A percentile compares a stretch with the other conserved stretches of the same genome.
Conservation (phyloP, 2,113 vertebrate species). For the Gulo gulo region DNA sequence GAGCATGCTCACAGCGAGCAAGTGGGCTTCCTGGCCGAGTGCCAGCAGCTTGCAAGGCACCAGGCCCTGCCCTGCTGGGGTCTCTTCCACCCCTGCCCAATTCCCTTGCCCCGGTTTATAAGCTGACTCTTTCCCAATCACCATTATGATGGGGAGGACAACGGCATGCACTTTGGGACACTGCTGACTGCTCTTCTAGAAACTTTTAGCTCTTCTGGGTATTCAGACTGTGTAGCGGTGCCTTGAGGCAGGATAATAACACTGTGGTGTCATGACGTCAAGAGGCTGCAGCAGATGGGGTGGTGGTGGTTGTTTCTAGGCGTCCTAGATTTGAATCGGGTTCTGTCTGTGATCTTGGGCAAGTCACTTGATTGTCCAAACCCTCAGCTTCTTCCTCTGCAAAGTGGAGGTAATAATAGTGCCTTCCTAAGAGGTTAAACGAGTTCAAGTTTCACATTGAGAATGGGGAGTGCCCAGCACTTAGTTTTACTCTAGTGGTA, state of each 20-base stretch:
- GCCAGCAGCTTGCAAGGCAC: neutral
- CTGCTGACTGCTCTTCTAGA: neutral
- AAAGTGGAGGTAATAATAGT: neutral
- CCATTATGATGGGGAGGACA: neutral
- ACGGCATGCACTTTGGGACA: neutral
- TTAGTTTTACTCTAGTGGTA: neutral
- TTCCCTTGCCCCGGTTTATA: neutral
- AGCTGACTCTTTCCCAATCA: neutral
- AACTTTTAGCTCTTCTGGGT: neutral
- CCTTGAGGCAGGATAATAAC: neutral
- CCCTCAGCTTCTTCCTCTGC: neutral
- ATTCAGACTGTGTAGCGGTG: neutral
- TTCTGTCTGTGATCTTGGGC: neutral
- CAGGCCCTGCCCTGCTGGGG: rapidly evolving
- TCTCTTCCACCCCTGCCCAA: neutral
- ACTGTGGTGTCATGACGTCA: rapidly evolving
- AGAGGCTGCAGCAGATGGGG: too few species aligned
- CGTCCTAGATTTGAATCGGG: neutral
- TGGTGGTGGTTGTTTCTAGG: neutral
- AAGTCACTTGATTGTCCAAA: neutral
- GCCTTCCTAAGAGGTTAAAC: neutral
- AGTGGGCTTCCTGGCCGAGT: neutral
- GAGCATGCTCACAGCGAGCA: neutral
- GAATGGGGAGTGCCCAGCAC: neutral
- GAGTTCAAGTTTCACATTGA: neutral